phyloP scores from a whole-genome alignment of 2,113 vertebrate genomes.

The Petroica traversi region DNA sequence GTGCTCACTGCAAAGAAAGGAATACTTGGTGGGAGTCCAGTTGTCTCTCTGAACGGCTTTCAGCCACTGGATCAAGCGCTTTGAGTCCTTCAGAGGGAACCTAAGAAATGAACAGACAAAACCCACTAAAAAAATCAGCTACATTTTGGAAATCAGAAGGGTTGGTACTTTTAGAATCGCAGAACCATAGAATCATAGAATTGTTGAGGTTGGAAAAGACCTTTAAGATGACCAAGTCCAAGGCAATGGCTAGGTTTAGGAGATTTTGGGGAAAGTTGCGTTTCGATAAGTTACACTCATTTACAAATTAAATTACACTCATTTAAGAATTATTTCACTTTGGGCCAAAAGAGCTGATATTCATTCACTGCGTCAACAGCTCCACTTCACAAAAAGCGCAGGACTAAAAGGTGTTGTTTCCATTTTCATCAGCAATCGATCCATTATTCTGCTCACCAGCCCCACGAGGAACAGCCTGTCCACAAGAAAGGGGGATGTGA shows the following conservation, averaged over 20 bases:
- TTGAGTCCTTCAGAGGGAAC: conserved; percentile 82
- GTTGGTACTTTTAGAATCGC: background rate
- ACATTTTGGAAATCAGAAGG: background rate
- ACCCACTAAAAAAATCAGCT: background rate
- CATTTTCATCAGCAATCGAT: background rate
- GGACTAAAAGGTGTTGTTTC: background rate
- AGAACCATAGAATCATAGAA: background rate
- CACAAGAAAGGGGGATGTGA: rapidly evolving
- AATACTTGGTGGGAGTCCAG: conserved; percentile 85
- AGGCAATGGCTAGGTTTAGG: rapidly evolving
- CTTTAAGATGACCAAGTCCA: background rate
- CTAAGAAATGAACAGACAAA: conserved; percentile 34
- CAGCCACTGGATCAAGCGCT: conserved; percentile 80
- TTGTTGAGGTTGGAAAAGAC: background rate
- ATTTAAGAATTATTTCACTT: background rate
- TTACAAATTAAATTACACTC: rapidly evolving
- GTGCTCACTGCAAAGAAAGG: conserved; percentile 83
- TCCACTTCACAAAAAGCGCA: background rate
- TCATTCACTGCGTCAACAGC: rapidly evolving
- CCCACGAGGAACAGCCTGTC: background rate
- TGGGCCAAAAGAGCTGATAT: rapidly evolving
- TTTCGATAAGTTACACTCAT: rapidly evolving
- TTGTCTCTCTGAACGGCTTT: conserved; percentile 81
- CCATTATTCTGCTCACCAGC: background rate
- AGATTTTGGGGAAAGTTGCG: background rate